Percentiles rank a stretch among this genome's conserved stretches.
Evolutionary conservation across 1,140 invertebrate species (phyloP).

Genomic region (Bicyclus anynana): DNA sequence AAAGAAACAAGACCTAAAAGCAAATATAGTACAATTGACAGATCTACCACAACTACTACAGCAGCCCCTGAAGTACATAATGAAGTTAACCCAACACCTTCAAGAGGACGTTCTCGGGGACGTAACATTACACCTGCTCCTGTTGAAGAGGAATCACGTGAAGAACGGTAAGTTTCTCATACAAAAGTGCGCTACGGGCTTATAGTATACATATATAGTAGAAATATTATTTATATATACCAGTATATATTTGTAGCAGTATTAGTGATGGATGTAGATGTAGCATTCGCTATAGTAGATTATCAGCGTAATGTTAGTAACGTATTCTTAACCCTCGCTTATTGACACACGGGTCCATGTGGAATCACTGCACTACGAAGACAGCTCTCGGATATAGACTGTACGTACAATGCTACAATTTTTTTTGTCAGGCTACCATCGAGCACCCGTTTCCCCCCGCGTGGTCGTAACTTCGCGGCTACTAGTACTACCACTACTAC

Average conservation of each 20-base stretch:
- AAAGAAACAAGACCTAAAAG: constrained; percentile 72
- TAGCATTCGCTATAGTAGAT: constrained; percentile 19
- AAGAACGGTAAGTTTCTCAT: constrained; percentile 59
- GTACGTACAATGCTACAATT: constrained; percentile 34
- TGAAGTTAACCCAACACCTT: constrained; percentile 81
- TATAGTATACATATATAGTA: constrained; percentile 1
- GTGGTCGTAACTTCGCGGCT: constrained; percentile 79
- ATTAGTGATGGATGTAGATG: constrained; percentile 11
- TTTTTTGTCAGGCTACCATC: constrained; percentile 80
- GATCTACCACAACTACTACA: constrained; percentile 74
- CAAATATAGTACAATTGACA: constrained; percentile 83
- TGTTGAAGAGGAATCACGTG: constrained; percentile 76
- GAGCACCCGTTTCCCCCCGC: constrained; percentile 87
- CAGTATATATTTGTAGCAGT: constrained; percentile 1
- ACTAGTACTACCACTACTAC: constrained; percentile 43
- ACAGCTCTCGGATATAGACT: constrained; percentile 25
- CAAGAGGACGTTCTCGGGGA: constrained; percentile 76
- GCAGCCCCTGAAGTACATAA: constrained; percentile 79
- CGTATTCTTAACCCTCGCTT: constrained; percentile 15
- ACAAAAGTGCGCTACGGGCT: background rate
- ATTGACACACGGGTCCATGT: constrained; percentile 15
- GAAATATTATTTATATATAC: no score
- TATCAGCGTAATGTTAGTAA: constrained; percentile 1
- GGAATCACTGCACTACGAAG: constrained; percentile 28
- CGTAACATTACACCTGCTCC: constrained; percentile 77